These are phyloP conservation scores for Sarcoramphus papa DNA, from an alignment of 2,797 vertebrate species.

Conservation along the genomic window DNA sequence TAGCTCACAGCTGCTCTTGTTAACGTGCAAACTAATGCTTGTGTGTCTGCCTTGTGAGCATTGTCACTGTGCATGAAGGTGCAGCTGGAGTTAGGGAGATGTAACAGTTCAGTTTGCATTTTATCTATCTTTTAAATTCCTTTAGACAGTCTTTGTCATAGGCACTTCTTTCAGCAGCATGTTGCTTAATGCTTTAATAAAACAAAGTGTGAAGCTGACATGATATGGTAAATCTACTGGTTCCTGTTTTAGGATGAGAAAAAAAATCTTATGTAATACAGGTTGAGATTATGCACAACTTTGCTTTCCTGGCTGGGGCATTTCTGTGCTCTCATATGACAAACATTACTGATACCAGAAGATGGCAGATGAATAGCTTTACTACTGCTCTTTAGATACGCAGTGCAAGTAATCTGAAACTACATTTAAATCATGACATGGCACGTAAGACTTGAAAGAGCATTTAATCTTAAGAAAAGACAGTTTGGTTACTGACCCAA, in stretches of 20 bases:
- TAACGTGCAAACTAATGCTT: neutral
- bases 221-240: neutral
- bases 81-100: neutral
- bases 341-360: neutral
- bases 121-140: conserved; percentile 1
- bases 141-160: neutral
- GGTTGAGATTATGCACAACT: neutral
- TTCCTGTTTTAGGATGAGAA: neutral
- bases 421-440: neutral
- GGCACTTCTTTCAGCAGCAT: neutral
- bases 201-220: neutral
- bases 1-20: neutral
- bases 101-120: neutral
- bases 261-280: neutral
- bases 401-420: neutral
- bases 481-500: neutral
- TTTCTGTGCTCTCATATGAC: neutral
- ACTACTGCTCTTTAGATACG: neutral
- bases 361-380: neutral
- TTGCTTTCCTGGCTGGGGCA: neutral
- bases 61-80: neutral
- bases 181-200: neutral
- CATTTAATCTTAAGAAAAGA: neutral
- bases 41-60: neutral
- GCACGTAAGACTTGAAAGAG: neutral